phyloP scores from a whole-genome alignment of 2,113 vertebrate genomes.

The Trachemys scripta region DNA sequence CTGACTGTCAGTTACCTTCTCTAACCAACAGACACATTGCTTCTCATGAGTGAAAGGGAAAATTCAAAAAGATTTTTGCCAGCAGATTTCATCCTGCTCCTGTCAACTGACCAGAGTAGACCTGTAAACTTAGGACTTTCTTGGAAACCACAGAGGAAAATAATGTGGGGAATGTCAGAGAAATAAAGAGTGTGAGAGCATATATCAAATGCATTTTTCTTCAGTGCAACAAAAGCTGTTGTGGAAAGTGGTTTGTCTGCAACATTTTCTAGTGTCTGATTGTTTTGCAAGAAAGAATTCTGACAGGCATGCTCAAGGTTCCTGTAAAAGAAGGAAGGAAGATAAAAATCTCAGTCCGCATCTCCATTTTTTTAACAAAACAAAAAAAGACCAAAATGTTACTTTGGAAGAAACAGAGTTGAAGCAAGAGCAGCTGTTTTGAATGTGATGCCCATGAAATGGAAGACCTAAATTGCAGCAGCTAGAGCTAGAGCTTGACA shows the following conservation, averaged over 20 bases:
- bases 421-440: background rate
- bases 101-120: constrained; percentile 29
- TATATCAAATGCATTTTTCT: background rate
- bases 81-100: constrained; percentile 1
- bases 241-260: background rate
- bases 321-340: background rate
- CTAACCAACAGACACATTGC: constrained; percentile 12
- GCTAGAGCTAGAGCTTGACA: background rate
- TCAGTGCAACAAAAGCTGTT: background rate
- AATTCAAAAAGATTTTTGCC: background rate
- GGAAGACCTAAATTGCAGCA: background rate
- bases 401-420: background rate
- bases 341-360: background rate
- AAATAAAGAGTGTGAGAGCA: background rate
- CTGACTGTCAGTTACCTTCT: constrained; percentile 50
- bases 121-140: background rate
- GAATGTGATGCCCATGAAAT: background rate
- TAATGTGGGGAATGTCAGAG: background rate
- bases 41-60: background rate
- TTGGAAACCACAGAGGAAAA: background rate
- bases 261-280: background rate
- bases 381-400: background rate
- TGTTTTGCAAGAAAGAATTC: constrained; percentile 44
- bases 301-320: constrained; percentile 34
- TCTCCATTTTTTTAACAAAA: constrained; percentile 21